phyloP scores from a whole-genome alignment of 2,888 invertebrate species.

The Nowickia ferox region DNA sequence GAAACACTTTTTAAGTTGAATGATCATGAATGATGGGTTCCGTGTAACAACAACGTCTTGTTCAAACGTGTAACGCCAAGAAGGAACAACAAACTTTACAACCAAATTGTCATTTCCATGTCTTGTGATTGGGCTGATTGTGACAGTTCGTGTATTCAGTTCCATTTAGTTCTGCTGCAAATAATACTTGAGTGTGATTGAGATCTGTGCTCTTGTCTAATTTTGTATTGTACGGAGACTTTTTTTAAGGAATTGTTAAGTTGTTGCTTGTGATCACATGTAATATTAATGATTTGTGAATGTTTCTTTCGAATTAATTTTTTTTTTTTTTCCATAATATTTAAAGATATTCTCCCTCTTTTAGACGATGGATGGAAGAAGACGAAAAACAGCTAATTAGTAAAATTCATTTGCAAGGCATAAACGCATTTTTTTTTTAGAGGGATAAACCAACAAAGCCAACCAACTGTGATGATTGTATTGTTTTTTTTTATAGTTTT shows the following conservation, averaged over 20 bases:
- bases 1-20: conserved; percentile 57
- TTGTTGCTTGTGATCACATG: conserved; percentile 71
- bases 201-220: conserved; percentile 26
- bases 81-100: neutral
- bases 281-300: conserved; percentile 70
- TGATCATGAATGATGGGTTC: conserved; percentile 68
- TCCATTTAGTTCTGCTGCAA: conserved; percentile 8
- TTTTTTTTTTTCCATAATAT: conserved; percentile 22
- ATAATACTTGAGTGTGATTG: conserved; percentile 13
- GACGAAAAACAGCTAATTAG: conserved; percentile 51
- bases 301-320: conserved; percentile 49
- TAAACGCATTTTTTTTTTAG: conserved; percentile 21
- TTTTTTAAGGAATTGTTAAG: conserved; percentile 63
- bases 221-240: conserved; percentile 9
- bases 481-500: neutral
- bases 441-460: neutral
- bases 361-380: neutral
- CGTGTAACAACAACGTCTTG: conserved; percentile 60
- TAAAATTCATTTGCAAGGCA: conserved; percentile 43
- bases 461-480: neutral
- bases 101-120: conserved; percentile 57
- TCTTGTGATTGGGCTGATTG: conserved; percentile 53
- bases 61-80: conserved; percentile 46
- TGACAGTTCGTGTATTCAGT: conserved; percentile 47
- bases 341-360: conserved; percentile 9